Evolutionary conservation across 2,888 invertebrate genomes (phyloP), one percentile per base, ranked within the genome.

Genomic region (Aspidapion aeneum): DNA sequence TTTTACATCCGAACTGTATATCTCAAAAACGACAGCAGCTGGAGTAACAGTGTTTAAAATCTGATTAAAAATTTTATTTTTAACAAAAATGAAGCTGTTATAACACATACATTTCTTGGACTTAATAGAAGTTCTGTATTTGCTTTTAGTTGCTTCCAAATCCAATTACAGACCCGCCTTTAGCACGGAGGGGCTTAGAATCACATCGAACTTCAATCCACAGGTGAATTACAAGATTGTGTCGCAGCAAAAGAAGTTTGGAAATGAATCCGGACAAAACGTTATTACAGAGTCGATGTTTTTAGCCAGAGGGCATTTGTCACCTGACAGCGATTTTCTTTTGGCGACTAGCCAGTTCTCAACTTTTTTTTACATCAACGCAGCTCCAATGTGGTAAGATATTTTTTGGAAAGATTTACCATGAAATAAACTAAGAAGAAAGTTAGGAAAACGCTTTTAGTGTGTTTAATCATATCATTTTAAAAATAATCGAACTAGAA

Each of bases 241-340:
- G 55, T 75, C 70, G 63, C 80, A 80, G 70, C 75, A 76, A 55
- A 55, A 74, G 2, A 75, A 72, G 17, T 79, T 82, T 61, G 74
- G 70, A 49, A 66, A 70, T 9, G 65, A 78, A 16, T 71, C 82
- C 9, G 77, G 78, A 18, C 66, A 74, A 0, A 60, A 74, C 5
- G 68, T 65, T 16, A 73, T 81, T 9, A 74, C 71, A 56, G 64
- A 69, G 7, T 73, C 70, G 21, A 76, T 75, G 9, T 82, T 73
- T 71, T 68, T 84, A 61, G 74, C 82, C 1, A 74, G 82, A 51
- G 84, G 84, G 1, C 85, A 85, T 70, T 73, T 84, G 57, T 75
- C 83, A 1, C 83, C 84, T 5, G 82, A 82, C 72, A 83, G 80
- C 1, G 85, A 85, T 74, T 83, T 83, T 72, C 72, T 83, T 52